These are phyloP conservation scores for Manduca sexta DNA, from an alignment of 1,140 invertebrate species.

Conservation along the genomic window DNA sequence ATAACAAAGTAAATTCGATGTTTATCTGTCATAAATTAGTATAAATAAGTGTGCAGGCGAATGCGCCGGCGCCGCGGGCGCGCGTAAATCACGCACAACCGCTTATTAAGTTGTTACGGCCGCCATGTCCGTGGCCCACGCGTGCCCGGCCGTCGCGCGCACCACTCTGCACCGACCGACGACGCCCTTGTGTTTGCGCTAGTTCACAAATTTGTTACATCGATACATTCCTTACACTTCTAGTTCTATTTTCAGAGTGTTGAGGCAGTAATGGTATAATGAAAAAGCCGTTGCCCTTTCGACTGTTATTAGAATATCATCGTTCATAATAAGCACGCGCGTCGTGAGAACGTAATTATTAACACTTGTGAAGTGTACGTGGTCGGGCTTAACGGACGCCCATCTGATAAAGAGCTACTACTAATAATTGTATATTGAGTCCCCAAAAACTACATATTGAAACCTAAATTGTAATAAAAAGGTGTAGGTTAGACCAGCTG, in stretches of 20 bases:
- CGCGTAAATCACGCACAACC: constrained; percentile 65
- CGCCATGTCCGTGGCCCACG: constrained; percentile 61
- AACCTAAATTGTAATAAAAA: no score
- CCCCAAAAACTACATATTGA: no score
- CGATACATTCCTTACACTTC: constrained; percentile 3
- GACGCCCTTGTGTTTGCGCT: constrained; percentile 62
- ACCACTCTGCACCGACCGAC: constrained; percentile 26
- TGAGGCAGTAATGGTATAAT: no score
- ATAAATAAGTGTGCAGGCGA: constrained; percentile 47
- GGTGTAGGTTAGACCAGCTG: no score
- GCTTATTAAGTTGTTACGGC: constrained; percentile 69
- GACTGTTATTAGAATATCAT: no score
- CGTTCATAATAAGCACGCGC: no score
- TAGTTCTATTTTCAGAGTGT: neutral
- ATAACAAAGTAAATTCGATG: constrained; percentile 59
- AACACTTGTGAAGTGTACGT: no score
- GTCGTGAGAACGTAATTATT: no score
- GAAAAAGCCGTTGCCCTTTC: no score
- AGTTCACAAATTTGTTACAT: constrained; percentile 37
- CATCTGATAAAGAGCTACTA: no score
- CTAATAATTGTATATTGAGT: no score
- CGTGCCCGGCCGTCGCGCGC: constrained; percentile 29
- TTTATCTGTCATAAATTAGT: constrained; percentile 70
- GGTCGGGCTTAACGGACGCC: no score
- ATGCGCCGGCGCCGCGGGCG: constrained; percentile 64